phyloP scores from a whole-genome alignment of 2,888 invertebrate genomes.

The Cephus nigrinus region DNA sequence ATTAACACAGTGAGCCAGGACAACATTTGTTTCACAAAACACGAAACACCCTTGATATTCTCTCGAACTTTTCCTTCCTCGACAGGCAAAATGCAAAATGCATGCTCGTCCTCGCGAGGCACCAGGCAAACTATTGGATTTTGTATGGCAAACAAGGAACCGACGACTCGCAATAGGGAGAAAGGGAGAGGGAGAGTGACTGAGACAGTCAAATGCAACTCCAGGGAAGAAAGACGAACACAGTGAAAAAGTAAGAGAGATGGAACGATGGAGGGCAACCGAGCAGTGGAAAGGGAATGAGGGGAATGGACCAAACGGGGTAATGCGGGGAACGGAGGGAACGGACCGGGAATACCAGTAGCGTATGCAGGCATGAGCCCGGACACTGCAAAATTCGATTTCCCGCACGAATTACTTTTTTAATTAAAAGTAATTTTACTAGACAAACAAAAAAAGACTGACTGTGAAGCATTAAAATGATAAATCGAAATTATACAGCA shows the following conservation, averaged over 20 bases:
- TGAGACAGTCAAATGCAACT: conserved; percentile 39
- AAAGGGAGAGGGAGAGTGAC: conserved; percentile 27
- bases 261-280: background rate
- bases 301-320: background rate
- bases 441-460: background rate
- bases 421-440: background rate
- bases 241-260: background rate
- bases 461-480: background rate
- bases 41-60: conserved; percentile 21
- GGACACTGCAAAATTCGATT: background rate
- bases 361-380: background rate
- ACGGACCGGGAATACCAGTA: background rate
- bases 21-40: background rate
- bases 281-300: background rate
- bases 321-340: background rate
- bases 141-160: conserved; percentile 67
- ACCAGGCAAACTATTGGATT: conserved; percentile 66
- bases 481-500: background rate
- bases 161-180: conserved; percentile 52
- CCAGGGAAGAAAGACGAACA: background rate
- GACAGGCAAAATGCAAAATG: conserved; percentile 44
- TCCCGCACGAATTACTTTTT: background rate
- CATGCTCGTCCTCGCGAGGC: conserved; percentile 58
- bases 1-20: no score
- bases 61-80: conserved; percentile 37